These are phyloP conservation scores for Formica aserva DNA, from an alignment of 2,888 invertebrate species.

Conservation along the genomic window DNA sequence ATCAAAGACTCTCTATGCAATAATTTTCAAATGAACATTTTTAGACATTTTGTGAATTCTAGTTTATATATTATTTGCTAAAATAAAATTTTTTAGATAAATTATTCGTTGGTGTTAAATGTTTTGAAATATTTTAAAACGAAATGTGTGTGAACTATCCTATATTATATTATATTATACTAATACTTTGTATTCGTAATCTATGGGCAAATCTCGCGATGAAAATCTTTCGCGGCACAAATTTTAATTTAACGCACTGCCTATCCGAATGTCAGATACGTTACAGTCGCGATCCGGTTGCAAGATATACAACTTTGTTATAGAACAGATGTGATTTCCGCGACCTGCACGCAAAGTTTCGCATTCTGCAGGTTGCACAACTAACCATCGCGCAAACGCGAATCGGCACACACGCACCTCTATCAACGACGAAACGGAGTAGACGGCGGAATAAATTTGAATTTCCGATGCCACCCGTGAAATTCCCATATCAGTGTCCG, in stretches of 20 bases:
- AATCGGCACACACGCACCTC: slow-evolving; percentile 9
- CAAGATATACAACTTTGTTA: slow-evolving; percentile 60
- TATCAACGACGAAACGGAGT: slow-evolving; percentile 57
- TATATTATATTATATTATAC: not conserved
- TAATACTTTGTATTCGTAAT: not conserved
- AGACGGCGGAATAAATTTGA: slow-evolving; percentile 71
- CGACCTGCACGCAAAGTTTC: slow-evolving; percentile 28
- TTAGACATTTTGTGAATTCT: not conserved
- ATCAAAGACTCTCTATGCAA: not conserved
- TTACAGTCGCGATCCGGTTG: slow-evolving; percentile 13
- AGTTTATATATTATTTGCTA: not conserved
- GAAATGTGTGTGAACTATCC: not conserved
- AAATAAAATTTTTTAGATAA: not conserved
- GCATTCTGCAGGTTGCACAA: slow-evolving; percentile 21
- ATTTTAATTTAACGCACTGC: slow-evolving; percentile 32
- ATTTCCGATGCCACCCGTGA: slow-evolving; percentile 64
- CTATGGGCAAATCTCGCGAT: not conserved
- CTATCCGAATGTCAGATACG: slow-evolving; percentile 41
- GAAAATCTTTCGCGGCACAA: slow-evolving; percentile 7
- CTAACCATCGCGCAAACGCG: not conserved
- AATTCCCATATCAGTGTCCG: slow-evolving; percentile 67
- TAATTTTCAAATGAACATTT: not conserved
- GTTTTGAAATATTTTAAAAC: too few species aligned
- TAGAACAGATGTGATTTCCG: slow-evolving; percentile 55
- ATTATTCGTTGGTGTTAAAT: not conserved